Evolutionary conservation across 2,113 vertebrate genomes (phyloP), one percentile per base, ranked within the genome.

Genomic region (Corynorhinus townsendii): DNA sequence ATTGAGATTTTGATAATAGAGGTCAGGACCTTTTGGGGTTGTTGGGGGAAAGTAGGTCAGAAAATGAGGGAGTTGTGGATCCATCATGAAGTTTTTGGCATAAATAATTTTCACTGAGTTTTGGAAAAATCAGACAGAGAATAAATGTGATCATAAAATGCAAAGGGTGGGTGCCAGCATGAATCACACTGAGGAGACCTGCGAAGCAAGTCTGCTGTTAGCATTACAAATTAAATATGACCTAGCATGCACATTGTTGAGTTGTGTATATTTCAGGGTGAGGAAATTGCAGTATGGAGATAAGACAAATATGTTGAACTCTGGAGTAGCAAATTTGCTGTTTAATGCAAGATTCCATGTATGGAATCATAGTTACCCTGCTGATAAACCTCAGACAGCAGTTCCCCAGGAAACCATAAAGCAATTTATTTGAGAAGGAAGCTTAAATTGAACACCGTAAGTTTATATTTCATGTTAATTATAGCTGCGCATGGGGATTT

Each of bases 1-100:
- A 95, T 94, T 47, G 56, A 97, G 96, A 94, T 91, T 96, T 96
- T 97, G 96, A 97, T 97, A 97, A 97, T 97, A 97, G 97, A 96
- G 96, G 96, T 97, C 95, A 95, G 54, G 96, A 95, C 89, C 96
- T 97, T 97, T 96, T 93, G 79, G 83, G 89, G 92, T 93, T 89
- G 82, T 73, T 95, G 94, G 96, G 97, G 95, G 80, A 97, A 97
- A 97, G 92, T 95, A 96, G 96, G 94, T 95, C 97, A 95, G 93
- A 94, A 72, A 95, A 92, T 76, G 40, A 91, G 75, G 40, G 40
- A 64, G 52, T 80, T 72, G 66, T 14, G 93, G 89, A 86, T 97
- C 45, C 15, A 14, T 96, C 66, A 24, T 35, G 75, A 95, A 93
- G 77, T 90, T 93, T 93, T 40, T 1, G 80, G n/a, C 86, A 90